phyloP scores from a whole-genome alignment of 2,113 vertebrate species.

The Cacatua alba region DNA sequence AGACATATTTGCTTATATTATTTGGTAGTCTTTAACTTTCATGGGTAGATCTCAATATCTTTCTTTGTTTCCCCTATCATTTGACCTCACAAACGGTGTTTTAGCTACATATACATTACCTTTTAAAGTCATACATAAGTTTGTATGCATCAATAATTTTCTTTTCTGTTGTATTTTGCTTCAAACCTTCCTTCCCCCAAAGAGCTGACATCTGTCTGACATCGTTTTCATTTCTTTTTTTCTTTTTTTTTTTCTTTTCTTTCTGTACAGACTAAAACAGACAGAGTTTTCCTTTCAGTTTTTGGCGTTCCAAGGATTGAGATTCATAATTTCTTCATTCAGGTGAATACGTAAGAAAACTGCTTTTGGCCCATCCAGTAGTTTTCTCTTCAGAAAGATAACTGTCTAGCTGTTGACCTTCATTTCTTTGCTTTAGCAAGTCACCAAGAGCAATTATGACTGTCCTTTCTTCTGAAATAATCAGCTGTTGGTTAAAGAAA shows the following conservation, averaged over 20 bases:
- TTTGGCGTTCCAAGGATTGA: neutral
- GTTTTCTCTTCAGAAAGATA: neutral
- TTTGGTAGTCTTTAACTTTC: neutral
- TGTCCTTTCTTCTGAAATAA: neutral
- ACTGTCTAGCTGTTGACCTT: neutral
- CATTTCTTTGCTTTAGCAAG: neutral
- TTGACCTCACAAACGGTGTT: neutral
- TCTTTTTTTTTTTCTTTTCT: neutral
- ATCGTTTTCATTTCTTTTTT: neutral
- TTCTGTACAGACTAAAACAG: neutral
- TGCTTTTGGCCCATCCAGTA: neutral
- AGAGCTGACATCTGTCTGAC: neutral
- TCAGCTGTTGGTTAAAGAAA: neutral
- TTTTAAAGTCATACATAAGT: neutral
- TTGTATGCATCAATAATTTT: neutral
- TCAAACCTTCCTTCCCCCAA: neutral
- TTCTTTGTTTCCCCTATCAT: neutral
- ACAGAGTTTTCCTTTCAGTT: neutral
- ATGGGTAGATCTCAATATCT: neutral
- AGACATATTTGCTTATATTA: neutral
- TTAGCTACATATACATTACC: neutral
- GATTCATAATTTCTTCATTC: neutral
- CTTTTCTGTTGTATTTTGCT: neutral
- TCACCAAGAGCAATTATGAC: neutral
- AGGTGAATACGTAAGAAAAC: neutral